These are phyloP conservation scores for Papilio polytes DNA, from an alignment of 1,140 invertebrate genomes.

Conservation along the genomic window DNA sequence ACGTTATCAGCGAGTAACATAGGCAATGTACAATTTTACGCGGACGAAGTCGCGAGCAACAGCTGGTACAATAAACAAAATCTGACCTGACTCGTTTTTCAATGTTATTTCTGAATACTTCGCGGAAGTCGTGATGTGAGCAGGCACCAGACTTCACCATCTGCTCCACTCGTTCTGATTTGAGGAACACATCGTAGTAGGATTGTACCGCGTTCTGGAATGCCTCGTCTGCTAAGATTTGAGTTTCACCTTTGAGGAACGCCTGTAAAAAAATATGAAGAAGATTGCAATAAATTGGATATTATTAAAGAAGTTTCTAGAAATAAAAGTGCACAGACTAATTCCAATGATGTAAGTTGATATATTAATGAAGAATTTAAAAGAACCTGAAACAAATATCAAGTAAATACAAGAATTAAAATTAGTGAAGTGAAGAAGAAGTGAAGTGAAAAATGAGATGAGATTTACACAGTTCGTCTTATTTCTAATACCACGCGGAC, in stretches of 20 bases:
- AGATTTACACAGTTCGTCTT: too few species aligned
- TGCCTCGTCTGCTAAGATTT: conserved; percentile 99
- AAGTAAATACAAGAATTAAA: too few species aligned
- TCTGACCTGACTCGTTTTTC: conserved; percentile 95
- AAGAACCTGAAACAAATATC: not conserved
- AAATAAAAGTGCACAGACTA: not conserved
- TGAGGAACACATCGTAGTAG: conserved; percentile 98
- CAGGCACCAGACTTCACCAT: conserved; percentile 99
- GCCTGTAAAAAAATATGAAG: conserved; percentile 88
- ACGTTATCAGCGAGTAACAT: too few species aligned
- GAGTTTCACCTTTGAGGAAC: conserved; percentile 97
- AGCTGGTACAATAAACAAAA: too few species aligned
- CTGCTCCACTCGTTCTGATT: conserved; percentile 96
- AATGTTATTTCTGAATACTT: conserved; percentile 99
- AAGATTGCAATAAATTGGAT: too few species aligned
- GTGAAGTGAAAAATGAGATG: too few species aligned
- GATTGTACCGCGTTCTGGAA: conserved; percentile 99
- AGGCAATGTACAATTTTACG: too few species aligned
- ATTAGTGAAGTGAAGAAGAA: too few species aligned
- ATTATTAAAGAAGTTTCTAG: too few species aligned
- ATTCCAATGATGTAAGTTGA: not conserved
- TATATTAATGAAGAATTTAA: not conserved
- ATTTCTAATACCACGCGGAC: too few species aligned
- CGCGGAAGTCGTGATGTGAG: conserved; percentile 98
- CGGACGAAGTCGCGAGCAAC: too few species aligned